Base-by-base conservation (phyloP, 2,113 vertebrate species). In the Scalopus aquaticus region DNA sequence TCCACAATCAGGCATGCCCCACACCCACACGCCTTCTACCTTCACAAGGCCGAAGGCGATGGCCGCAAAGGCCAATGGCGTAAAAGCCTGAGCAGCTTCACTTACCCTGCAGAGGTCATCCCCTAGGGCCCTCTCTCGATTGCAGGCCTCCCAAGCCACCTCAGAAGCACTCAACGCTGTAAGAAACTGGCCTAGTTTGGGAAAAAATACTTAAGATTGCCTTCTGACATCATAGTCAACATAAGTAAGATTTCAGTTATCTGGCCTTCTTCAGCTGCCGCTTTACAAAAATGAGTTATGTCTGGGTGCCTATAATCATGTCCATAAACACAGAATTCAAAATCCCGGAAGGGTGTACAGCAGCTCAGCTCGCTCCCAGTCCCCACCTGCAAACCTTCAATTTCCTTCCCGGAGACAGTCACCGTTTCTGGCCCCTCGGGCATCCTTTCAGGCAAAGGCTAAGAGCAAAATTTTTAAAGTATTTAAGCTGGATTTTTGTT, bases 81-180 rank as follows among this genome's bases (percentile, higher is more conserved):
- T 44, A 49, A 49, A 13, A 49, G 46, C 46, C 46, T 49, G 46
- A 49, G 7, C 46, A 11, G 11, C 46, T 49, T 49, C 7, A 49
- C 12, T 49, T 49, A 13, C 46, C 46, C 12, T 16, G 11, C 5
- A 5, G 44, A 87, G 42, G 9, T 73, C 65, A 62, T 19, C 49
- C 13, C 0, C 0, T 1, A 30, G 3, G 44, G 17, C n/a, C 44
- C 51, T 28, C 9, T 12, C 3, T 16, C 17, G 3, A 24, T 3
- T 44, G 35, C 1, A 3, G 35, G 12, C 22, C 30, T 44, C 44
- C 69, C 78, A 32, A 1, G 10, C 69, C 6, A 56, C 0, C 20
- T 62, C 62, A 77, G 42, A 9, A 39, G 19, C 76, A 19, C 7
- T 58, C 35, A 54, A 37, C 30, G 35, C 19, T 24, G 44, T 44